Base-by-base conservation (phyloP, 2,113 vertebrate species). In the Hippocampus abdominalis region DNA sequence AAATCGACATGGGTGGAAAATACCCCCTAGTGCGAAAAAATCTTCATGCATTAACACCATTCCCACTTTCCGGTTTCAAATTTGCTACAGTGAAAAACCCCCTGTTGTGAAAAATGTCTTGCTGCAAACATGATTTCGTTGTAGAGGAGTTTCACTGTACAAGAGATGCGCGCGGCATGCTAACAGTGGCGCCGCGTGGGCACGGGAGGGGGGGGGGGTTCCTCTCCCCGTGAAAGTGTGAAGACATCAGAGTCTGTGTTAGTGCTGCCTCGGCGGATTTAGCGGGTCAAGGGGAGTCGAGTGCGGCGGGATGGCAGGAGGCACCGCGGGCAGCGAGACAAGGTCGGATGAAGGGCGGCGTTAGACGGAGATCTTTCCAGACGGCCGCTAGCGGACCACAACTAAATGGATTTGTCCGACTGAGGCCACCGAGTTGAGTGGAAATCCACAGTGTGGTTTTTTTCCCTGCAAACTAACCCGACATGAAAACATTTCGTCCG, bases 281-380 rank as follows among this genome's bases (percentile, higher is more conserved):
- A 80, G 79, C 77, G 82, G 86, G 89, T 89, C 85, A 87, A 89
- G 80, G 85, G 76, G 81, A 89, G 84, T 62, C 40, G 73, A 71
- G 75, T 80, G 66, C 87, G 83, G 85, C 86, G 77, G 80, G 86
- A 69, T 48, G 69, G 48, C 75, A 78, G 75, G 74, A 81, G 84
- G 84, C 82, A 46, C 77, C 75, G 81, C 78, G 75, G 82, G 86
- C 27, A 8, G 13, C 60, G 71, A 75, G 79, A 77, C 78, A 81
- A 85, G 84, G 83, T 84, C 76, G 65, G 42, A 64, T 46, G 65
- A 84, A 88, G 83, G 83, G 74, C 84, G 81, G 70, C 71, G 57
- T 76, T 82, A 77, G 80, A 87, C 81, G 75, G 83, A 86, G 71
- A 77, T 81, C 75, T 77, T 82, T 83, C 72, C 56, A 79, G 75